A percentile compares a stretch with the other conserved stretches of the same genome.
Conservation (phyloP, 1,140 invertebrate species). For the Drosophila rhopaloa region DNA sequence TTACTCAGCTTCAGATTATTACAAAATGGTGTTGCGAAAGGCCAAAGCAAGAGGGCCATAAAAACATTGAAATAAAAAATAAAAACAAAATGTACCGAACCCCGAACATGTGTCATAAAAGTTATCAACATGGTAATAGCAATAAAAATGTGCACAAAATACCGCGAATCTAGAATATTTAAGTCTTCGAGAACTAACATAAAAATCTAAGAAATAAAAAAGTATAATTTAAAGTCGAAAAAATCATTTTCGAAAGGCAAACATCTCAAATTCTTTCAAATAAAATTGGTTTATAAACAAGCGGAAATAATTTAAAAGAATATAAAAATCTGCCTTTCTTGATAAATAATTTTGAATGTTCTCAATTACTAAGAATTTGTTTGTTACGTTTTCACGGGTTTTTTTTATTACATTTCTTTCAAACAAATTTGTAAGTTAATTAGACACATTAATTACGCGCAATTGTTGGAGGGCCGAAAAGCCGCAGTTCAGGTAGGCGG, state of each 20-base stretch:
- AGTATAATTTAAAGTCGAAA: neutral
- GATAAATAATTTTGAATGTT: neutral
- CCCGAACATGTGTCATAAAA: slow-evolving; percentile 47
- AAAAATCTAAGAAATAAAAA: neutral
- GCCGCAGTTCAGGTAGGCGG: slow-evolving; percentile 49
- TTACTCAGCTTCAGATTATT: slow-evolving; percentile 39
- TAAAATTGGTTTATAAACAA: neutral
- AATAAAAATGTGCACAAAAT: slow-evolving; percentile 14
- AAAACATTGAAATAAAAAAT: slow-evolving; percentile 33
- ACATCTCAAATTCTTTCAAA: neutral
- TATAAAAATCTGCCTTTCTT: no score
- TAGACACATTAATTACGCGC: slow-evolving; percentile 73
- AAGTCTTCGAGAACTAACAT: neutral
- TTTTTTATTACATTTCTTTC: slow-evolving; percentile 8
- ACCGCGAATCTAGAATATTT: neutral
- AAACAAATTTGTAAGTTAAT: slow-evolving; percentile 60
- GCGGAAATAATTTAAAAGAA: neutral
- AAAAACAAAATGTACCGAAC: slow-evolving; percentile 4
- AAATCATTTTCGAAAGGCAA: no score
- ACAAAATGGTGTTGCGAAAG: slow-evolving; percentile 49
- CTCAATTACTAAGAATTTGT: neutral
- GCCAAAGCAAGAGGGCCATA: slow-evolving; percentile 23
- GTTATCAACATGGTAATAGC: slow-evolving; percentile 17
- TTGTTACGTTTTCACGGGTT: neutral
- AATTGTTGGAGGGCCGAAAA: slow-evolving; percentile 37